phyloP scores from a whole-genome alignment of 2,113 vertebrate genomes.

The Neodon shergylaensis region DNA sequence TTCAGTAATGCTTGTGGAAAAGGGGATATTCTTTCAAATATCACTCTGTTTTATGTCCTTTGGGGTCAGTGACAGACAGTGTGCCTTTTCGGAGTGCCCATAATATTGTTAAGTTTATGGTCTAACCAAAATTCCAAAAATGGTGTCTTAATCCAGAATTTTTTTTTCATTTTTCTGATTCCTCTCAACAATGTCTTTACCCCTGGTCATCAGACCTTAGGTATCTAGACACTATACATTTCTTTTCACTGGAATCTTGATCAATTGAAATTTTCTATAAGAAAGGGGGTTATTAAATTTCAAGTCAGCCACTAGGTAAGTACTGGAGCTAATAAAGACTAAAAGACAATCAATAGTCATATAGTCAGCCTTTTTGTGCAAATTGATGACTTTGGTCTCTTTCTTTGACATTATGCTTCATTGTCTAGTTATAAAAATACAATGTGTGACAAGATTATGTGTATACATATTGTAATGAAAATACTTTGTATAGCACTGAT shows the following conservation, averaged over 20 bases:
- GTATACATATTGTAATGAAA: constrained; percentile 38
- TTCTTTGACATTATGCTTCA: constrained; percentile 35
- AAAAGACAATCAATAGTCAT: constrained; percentile 9
- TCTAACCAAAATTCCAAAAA: constrained; percentile 31
- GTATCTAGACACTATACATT: background rate
- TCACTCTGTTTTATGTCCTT: background rate
- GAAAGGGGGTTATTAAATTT: background rate
- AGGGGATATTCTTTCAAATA: background rate
- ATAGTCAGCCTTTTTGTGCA: constrained; percentile 30
- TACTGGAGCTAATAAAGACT: constrained; percentile 1
- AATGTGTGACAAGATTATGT: constrained; percentile 51
- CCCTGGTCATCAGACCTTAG: background rate
- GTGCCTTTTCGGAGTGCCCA: background rate
- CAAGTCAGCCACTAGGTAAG: background rate
- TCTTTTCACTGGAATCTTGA: background rate
- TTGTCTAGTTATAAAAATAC: constrained; percentile 30
- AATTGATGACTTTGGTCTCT: constrained; percentile 37
- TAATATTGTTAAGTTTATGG: background rate
- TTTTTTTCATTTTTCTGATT: background rate
- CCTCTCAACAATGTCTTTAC: background rate
- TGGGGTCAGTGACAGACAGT: background rate
- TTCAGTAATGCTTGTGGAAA: background rate
- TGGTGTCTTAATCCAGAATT: background rate
- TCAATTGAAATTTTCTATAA: constrained; percentile 44
- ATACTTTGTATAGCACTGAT: constrained; percentile 61